Conservation (phyloP, 2,113 vertebrate species). For the Artemisiospiza belli region DNA sequence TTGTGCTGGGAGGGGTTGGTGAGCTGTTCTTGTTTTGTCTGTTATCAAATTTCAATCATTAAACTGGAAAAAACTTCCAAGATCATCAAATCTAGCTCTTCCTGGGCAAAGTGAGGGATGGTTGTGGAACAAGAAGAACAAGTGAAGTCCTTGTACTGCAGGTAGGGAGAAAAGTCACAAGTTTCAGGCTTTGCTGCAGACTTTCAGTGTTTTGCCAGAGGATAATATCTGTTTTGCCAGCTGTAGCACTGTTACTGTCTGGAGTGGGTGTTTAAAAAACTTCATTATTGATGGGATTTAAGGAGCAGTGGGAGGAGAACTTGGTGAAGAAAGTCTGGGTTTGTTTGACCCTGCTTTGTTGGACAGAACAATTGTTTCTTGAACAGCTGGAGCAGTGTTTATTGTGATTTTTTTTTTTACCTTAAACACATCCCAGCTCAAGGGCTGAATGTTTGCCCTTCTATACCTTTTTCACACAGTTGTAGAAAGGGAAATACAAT, state of each 20-base stretch:
- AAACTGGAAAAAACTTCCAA: too few species aligned
- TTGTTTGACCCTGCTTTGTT: neutral
- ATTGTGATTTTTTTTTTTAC: neutral
- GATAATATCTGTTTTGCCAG: neutral
- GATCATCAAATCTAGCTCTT: neutral
- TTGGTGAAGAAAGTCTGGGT: neutral
- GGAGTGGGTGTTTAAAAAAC: neutral
- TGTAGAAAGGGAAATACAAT: rapidly evolving
- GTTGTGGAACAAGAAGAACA: neutral
- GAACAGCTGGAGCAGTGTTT: neutral
- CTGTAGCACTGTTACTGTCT: neutral
- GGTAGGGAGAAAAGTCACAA: neutral
- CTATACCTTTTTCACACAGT: rapidly evolving
- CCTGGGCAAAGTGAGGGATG: rapidly evolving
- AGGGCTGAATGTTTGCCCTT: neutral
- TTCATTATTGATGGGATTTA: neutral
- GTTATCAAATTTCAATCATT: rapidly evolving
- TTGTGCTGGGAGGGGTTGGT: rapidly evolving
- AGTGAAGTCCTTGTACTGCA: neutral
- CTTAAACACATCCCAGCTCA: neutral
- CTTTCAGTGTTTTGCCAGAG: rapidly evolving
- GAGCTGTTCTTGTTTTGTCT: rapidly evolving
- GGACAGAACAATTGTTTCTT: neutral
- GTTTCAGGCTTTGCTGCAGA: neutral
- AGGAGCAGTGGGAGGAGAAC: neutral